These are phyloP conservation scores for Rynchops niger DNA, from an alignment of 2,113 vertebrate genomes.

Conservation along the genomic window DNA sequence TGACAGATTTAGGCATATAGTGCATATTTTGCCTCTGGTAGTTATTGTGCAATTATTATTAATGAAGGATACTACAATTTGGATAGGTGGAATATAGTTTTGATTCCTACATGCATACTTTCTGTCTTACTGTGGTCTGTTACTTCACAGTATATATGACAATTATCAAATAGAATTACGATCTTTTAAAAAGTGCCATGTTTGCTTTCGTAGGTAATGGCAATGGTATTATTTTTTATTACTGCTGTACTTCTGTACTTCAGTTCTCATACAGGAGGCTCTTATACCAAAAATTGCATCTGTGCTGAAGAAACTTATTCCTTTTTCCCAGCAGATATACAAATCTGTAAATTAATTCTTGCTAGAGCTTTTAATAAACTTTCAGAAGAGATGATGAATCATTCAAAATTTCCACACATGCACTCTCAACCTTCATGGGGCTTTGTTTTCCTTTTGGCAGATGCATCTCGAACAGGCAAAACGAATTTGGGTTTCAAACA, in stretches of 20 bases:
- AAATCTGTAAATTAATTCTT: neutral
- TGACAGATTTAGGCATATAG: slow-evolving; percentile 83
- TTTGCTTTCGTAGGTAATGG: neutral
- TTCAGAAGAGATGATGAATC: neutral
- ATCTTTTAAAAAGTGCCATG: neutral
- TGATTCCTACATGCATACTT: neutral
- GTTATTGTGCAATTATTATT: slow-evolving; percentile 83
- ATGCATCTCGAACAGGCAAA: neutral
- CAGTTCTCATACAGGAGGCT: neutral
- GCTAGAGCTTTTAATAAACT: neutral
- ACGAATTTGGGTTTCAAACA: neutral
- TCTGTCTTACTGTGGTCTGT: neutral
- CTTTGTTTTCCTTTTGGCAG: slow-evolving; percentile 28
- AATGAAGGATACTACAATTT: slow-evolving; percentile 83
- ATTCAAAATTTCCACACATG: neutral
- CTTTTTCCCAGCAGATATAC: neutral
- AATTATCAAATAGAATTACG: neutral
- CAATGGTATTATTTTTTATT: neutral
- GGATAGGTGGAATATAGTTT: slow-evolving; percentile 77
- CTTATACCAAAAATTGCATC: neutral
- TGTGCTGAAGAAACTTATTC: neutral
- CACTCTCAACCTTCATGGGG: neutral
- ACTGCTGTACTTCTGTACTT: neutral
- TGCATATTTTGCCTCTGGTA: slow-evolving; percentile 84
- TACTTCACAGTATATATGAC: neutral